phyloP scores from a whole-genome alignment of 2,113 vertebrate genomes.

The Otolemur garnettii region DNA sequence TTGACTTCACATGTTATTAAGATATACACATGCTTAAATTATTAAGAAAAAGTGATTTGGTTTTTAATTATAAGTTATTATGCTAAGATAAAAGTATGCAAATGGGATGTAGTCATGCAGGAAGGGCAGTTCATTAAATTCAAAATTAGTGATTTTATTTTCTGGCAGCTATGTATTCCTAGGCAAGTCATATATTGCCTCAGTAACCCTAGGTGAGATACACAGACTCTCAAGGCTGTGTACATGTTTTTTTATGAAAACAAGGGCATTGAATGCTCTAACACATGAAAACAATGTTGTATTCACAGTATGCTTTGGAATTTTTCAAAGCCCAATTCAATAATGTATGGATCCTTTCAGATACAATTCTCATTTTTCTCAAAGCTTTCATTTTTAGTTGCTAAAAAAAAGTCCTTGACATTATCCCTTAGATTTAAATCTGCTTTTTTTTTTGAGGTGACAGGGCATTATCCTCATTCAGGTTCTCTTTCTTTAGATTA shows the following conservation, averaged over 20 bases:
- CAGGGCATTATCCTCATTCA: background rate
- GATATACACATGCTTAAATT: background rate
- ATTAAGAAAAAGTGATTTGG: background rate
- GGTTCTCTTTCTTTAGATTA: background rate
- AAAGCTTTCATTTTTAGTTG: background rate
- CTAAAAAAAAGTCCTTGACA: background rate
- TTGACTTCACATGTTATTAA: background rate
- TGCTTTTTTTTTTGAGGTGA: background rate
- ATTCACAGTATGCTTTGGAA: background rate
- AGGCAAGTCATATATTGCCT: background rate
- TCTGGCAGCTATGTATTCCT: too few species aligned
- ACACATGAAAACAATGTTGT: background rate
- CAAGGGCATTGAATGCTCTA: background rate
- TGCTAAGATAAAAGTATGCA: background rate
- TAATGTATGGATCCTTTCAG: background rate
- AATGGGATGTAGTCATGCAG: background rate
- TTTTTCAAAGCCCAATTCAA: background rate
- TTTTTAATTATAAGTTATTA: conserved; percentile 20
- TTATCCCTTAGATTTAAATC: background rate
- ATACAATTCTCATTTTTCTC: background rate
- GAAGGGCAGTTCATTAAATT: background rate
- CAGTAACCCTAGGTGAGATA: background rate
- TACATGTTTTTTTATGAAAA: background rate
- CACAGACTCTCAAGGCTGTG: background rate
- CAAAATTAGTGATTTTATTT: background rate